phyloP scores from a whole-genome alignment of 2,888 invertebrate species.

The Dorcus parallelipipedus region DNA sequence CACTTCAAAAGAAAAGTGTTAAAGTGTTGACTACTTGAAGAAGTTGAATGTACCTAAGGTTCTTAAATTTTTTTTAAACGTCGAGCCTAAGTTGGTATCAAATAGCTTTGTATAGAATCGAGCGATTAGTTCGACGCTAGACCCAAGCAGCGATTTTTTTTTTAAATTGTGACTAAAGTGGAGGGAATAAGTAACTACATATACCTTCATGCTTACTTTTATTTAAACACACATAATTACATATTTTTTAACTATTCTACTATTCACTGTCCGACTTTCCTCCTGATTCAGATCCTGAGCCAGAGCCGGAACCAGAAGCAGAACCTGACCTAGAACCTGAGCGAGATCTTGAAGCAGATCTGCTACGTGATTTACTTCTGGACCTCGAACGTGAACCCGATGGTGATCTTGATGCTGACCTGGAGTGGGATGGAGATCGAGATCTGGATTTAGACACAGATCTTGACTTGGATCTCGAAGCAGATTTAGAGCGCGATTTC shows the following conservation, averaged over 20 bases:
- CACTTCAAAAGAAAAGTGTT: no score
- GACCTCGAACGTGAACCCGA: conserved; percentile 34
- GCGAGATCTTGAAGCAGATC: conserved; percentile 16
- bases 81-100: no score
- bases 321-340: conserved; percentile 23
- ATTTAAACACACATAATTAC: no score
- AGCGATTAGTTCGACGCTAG: no score
- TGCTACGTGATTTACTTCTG: conserved; percentile 35
- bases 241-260: not conserved
- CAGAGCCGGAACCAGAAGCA: conserved; percentile 27
- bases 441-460: conserved; percentile 39
- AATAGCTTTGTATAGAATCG: no score
- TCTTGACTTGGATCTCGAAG: conserved; percentile 36
- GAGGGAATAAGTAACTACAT: no score
- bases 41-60: no score
- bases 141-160: no score
- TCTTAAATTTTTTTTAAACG: no score
- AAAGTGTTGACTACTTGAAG: no score
- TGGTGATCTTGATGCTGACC: conserved; percentile 36
- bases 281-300: conserved; percentile 37
- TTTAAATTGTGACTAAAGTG: no score
- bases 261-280: conserved; percentile 27
- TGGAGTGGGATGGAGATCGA: conserved; percentile 32
- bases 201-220: no score
- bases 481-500: conserved; percentile 34